These are phyloP conservation scores for Epiblema foenella DNA, from an alignment of 2,888 invertebrate genomes.

Conservation along the genomic window DNA sequence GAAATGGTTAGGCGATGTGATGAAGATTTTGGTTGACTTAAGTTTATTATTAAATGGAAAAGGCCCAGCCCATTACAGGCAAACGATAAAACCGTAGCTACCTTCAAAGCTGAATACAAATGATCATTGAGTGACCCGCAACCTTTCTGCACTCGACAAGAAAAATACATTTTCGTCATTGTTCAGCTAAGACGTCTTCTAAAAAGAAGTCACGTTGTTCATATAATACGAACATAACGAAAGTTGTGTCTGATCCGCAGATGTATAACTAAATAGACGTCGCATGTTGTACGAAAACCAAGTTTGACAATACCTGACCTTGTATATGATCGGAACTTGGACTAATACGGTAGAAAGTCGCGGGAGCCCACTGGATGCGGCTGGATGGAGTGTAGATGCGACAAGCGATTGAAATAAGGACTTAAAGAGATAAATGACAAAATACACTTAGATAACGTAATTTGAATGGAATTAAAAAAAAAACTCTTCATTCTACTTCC, in stretches of 20 bases:
- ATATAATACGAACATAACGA: constrained; percentile 38
- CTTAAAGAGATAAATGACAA: too few species aligned
- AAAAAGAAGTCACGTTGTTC: constrained; percentile 29
- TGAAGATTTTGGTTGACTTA: background rate
- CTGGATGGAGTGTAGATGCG: too few species aligned
- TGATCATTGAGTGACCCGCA: constrained; percentile 2
- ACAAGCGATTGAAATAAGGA: too few species aligned
- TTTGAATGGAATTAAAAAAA: too few species aligned
- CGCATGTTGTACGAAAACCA: background rate
- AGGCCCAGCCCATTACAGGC: background rate
- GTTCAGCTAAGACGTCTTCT: constrained; percentile 15
- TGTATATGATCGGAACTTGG: too few species aligned
- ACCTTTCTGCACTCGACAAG: constrained; percentile 11
- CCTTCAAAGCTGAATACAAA: constrained; percentile 10
- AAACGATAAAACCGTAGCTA: background rate
- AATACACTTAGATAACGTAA: too few species aligned
- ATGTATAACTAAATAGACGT: background rate
- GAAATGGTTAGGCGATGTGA: too few species aligned
- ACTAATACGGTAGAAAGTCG: too few species aligned
- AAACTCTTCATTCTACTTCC: too few species aligned
- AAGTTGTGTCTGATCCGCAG: constrained; percentile 31
- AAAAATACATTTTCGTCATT: constrained; percentile 24
- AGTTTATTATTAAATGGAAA: background rate
- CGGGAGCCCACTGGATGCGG: too few species aligned
- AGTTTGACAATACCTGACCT: background rate